These are phyloP conservation scores for Leptobrachium ailaonicum DNA, from an alignment of 2,113 vertebrate species.

Conservation along the genomic window DNA sequence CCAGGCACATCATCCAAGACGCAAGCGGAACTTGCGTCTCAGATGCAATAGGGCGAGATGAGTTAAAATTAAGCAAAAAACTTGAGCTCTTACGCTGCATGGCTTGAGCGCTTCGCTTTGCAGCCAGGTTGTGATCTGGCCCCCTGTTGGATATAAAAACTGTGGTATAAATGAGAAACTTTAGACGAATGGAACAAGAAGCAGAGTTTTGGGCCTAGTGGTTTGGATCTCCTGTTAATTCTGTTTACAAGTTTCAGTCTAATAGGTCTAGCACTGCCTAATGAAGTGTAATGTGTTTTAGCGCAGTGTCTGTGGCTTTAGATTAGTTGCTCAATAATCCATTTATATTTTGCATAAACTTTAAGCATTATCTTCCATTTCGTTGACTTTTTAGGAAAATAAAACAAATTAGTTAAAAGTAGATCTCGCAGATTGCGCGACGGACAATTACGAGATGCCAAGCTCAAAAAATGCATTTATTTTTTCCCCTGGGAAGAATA, in stretches of 20 bases:
- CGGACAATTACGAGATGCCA: neutral
- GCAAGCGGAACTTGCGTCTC: too few species aligned
- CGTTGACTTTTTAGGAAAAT: conserved; percentile 1
- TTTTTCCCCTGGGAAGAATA: neutral
- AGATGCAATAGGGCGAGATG: too few species aligned
- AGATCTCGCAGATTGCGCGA: neutral
- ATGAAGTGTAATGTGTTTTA: conserved; percentile 2
- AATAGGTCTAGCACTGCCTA: conserved; percentile 1
- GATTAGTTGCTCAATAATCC: conserved; percentile 9
- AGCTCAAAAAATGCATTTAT: neutral
- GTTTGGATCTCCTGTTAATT: conserved; percentile 1
- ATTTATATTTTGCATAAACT: conserved; percentile 12
- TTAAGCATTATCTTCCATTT: neutral
- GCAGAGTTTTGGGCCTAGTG: neutral
- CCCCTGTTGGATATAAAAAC: too few species aligned
- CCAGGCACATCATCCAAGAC: too few species aligned
- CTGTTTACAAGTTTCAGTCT: neutral
- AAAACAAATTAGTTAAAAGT: conserved; percentile 1
- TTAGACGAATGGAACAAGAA: too few species aligned
- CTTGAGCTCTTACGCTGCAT: too few species aligned
- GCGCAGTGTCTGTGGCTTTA: neutral
- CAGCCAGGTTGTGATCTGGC: too few species aligned
- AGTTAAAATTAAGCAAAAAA: too few species aligned
- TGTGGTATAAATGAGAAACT: too few species aligned
- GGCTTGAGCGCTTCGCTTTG: too few species aligned